Evolutionary conservation across 2,113 vertebrate genomes (phyloP).

Genomic region (Ochotona princeps): DNA sequence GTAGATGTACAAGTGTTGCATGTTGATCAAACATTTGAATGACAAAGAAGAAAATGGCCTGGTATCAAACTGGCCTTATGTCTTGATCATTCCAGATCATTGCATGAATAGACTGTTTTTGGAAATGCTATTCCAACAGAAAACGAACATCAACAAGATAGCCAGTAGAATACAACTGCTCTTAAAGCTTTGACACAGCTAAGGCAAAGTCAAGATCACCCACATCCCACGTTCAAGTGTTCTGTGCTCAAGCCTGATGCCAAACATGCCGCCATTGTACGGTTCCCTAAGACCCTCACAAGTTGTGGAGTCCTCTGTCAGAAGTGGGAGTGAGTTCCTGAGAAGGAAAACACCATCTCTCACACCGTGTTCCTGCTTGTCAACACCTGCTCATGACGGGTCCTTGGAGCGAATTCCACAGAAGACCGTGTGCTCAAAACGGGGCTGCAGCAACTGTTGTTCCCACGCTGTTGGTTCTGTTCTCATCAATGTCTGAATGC

Average conservation of each 20-base stretch:
- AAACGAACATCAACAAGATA: slow-evolving; percentile 12
- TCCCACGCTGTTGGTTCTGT: background rate
- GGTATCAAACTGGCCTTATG: background rate
- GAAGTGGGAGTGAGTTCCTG: background rate
- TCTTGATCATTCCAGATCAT: background rate
- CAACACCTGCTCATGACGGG: background rate
- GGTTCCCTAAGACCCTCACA: background rate
- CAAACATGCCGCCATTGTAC: background rate
- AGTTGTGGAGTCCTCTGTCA: background rate
- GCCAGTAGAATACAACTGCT: background rate
- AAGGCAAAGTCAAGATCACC: background rate
- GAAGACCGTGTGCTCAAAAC: background rate
- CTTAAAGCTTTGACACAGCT: background rate
- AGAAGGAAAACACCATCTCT: background rate
- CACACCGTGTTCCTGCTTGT: background rate
- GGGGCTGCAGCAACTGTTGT: background rate
- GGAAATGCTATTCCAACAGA: background rate
- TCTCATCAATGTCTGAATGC: background rate
- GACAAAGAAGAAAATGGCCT: too few species aligned
- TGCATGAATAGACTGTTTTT: background rate
- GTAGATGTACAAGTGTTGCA: too few species aligned
- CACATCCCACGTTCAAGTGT: background rate
- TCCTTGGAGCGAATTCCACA: background rate
- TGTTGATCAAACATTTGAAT: too few species aligned
- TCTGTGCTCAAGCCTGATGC: background rate